Base-by-base conservation (phyloP, 2,888 invertebrate genomes). In the Protonemura montana region DNA sequence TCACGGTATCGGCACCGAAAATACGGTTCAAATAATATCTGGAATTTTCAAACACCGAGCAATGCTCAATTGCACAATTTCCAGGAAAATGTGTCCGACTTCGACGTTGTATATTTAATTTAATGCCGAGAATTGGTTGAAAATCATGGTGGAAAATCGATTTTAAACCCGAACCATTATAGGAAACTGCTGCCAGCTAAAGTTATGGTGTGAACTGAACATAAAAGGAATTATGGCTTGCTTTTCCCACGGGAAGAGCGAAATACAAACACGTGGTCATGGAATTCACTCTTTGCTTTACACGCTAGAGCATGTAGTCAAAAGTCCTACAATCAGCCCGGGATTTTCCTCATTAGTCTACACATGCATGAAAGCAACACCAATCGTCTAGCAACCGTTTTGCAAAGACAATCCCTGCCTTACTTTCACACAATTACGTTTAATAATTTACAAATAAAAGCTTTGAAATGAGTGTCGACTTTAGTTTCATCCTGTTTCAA, bases 1-100 rank as follows among this genome's bases (percentile, higher is more conserved):
- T 35, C 35, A 6, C 35, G 10, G 59, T 59, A 59, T 59, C 59
- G 59, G 59, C 16, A 59, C 59, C 59, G 13, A 59, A 59, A 59
- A 59, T 59, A 59, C 59, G 59, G 59, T 59, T 10, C 16, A 59
- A 59, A 59, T 59, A 59, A 21, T 59, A 7, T 59, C 6, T 21
- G 59, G 59, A 59, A 59, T 59, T 10, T 21, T 59, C 59, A 21
- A 59, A 59, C 21, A 16, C 59, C 1, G 59, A 21, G 59, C 59
- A 59, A 59, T 35, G 59, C 59, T 59, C 59, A 59, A 59, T 59
- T 59, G 59, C 59, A 59, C 59, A 13, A 59, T 59, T 59, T 59
- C 16, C 59, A 59, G 59, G 7, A n/a, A 35, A 10, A 59, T 59
- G 59, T 59, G 59, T 21, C 21, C 59, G 59, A 35, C 16, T 59